Evolutionary conservation across 2,797 vertebrate genomes (phyloP), one percentile per base, ranked within the genome.

Genomic region (Sebastes taczanowskii): DNA sequence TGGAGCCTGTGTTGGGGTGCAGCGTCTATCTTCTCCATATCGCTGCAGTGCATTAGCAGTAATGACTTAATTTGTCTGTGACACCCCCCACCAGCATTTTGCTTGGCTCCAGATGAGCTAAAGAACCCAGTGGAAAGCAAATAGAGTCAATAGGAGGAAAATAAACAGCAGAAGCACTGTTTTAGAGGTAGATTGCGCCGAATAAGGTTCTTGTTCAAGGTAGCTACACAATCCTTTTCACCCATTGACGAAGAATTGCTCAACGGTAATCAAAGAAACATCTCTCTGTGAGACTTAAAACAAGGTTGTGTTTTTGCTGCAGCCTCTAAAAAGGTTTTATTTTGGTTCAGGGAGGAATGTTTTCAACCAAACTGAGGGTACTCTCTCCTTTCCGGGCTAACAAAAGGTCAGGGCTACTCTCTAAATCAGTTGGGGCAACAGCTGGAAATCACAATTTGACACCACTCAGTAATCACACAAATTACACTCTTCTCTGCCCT

Each of bases 1-100:
- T 60, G 61, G 61, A 78, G 86, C 67, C 77, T 71, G 65, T 79
- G 68, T 16, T 81, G 60, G 77, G 73, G 70, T 88, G 80, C 81
- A 52, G 82, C 85, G 74, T 89, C 83, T 91, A 90, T 91, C 90
- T 83, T 82, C 87, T 91, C 82, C 81, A 90, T 89, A 93, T 94
- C 88, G 62, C 83, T 55, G 76, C 84, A 87, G 88, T 89, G 88
- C 91, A 91, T 94, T 94, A 93, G 88, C 84, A 64, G 78, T 92
- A 94, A 92, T 94, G 92, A 90, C 92, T 95, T 94, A 92, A 95
- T 96, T 91, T 94, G 89, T 94, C 89, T 91, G 68, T 86, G 83
- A 94, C 89, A 92, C 91, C 92, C 89, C 90, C 91, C 75, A 63
- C 85, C 60, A 58, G 87, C 77, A 30, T 87, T 92, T 82, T 83